These are phyloP conservation scores for Acrobasis repandana DNA, from an alignment of 2,888 invertebrate genomes.

Conservation along the genomic window DNA sequence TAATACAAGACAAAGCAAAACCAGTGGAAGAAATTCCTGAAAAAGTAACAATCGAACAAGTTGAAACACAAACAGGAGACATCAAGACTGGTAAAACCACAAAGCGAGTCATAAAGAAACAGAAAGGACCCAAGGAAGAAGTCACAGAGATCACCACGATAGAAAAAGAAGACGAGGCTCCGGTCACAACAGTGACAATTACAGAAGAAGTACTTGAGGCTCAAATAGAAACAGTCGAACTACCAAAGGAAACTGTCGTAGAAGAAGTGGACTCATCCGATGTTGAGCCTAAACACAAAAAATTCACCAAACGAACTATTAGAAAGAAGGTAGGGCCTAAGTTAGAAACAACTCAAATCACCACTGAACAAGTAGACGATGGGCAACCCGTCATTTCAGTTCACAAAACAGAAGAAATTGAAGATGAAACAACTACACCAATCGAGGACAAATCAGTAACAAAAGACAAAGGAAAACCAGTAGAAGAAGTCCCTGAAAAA, in stretches of 20 bases:
- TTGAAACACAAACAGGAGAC: too few species aligned
- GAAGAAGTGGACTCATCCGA: constrained; percentile 34
- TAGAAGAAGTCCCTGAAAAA: too few species aligned
- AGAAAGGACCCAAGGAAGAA: constrained; percentile 38
- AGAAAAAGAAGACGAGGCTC: constrained; percentile 41
- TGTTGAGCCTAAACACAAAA: constrained; percentile 34
- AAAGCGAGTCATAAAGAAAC: constrained; percentile 43
- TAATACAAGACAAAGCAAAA: not conserved
- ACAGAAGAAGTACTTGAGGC: constrained; percentile 31
- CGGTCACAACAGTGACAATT: constrained; percentile 36
- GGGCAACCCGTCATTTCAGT: not conserved
- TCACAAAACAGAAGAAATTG: constrained; percentile 12
- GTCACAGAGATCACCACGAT: constrained; percentile 39
- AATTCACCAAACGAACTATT: constrained; percentile 54
- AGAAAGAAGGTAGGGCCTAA: constrained; percentile 53
- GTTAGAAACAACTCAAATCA: constrained; percentile 46
- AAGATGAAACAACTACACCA: not conserved
- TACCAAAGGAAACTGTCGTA: constrained; percentile 36
- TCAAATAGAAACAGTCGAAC: constrained; percentile 37
- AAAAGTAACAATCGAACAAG: too few species aligned
- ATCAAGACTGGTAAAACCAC: constrained; percentile 46
- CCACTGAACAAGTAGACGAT: constrained; percentile 29
- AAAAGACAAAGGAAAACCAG: not conserved
- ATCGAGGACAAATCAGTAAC: not conserved
- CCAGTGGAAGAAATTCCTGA: too few species aligned